Evolutionary conservation across 2,888 invertebrate species (phyloP).

Genomic region (Rhopalosiphum nymphaeae): DNA sequence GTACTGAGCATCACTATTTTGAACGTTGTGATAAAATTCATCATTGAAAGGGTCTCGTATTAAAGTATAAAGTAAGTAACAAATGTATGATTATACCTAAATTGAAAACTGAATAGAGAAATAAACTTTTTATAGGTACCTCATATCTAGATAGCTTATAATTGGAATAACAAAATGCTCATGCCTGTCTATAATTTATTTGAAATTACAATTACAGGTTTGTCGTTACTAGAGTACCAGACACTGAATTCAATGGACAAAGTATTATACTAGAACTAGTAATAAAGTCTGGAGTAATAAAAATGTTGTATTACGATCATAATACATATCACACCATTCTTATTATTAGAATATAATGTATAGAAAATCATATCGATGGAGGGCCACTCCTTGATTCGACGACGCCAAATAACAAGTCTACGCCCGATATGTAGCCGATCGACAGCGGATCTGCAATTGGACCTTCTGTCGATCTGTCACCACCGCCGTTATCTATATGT

Average conservation of each 20-base stretch:
- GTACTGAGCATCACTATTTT: neutral
- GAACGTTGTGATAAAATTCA: neutral
- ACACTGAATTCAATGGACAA: neutral
- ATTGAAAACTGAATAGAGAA: neutral
- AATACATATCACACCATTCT: neutral
- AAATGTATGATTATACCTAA: neutral
- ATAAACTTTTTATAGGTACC: neutral
- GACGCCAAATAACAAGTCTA: neutral
- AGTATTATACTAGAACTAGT: neutral
- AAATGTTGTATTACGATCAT: neutral
- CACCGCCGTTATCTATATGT: neutral
- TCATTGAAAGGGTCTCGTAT: neutral
- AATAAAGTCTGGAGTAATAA: neutral
- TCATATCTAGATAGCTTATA: neutral
- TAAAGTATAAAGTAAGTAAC: neutral
- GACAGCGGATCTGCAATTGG: neutral
- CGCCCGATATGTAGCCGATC: neutral
- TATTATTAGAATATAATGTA: neutral
- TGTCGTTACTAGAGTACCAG: no score
- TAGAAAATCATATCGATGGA: neutral
- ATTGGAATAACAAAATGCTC: neutral
- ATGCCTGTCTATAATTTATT: no score
- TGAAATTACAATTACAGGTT: no score
- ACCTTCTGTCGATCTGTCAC: neutral
- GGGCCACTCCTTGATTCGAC: neutral